Evolutionary conservation across 2,113 vertebrate genomes (phyloP).

Genomic region (Bungarus multicinctus): DNA sequence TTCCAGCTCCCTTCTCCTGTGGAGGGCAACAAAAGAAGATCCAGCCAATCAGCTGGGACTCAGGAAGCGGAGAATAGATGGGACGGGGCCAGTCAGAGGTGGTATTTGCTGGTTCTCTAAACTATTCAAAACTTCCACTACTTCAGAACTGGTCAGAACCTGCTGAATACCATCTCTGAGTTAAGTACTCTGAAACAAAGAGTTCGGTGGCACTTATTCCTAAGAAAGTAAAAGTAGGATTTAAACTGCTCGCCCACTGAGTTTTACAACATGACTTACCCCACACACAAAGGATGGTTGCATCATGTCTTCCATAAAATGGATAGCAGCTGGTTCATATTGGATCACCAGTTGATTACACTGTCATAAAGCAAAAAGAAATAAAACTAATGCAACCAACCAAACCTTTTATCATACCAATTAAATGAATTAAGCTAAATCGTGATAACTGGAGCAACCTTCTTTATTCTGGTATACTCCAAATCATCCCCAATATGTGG

Average conservation of each 20-base stretch:
- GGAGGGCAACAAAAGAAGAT: too few relatives aligned
- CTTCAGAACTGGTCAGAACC: too few relatives aligned
- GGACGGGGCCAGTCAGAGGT: too few relatives aligned
- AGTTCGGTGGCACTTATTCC: neutral
- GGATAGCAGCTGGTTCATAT: slow-evolving; percentile 78
- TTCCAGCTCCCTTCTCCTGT: too few relatives aligned
- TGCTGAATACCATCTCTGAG: too few relatives aligned
- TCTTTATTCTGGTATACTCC: neutral
- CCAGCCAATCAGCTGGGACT: too few relatives aligned
- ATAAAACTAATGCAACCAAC: neutral
- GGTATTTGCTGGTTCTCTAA: too few relatives aligned
- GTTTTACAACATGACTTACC: slow-evolving; percentile 62
- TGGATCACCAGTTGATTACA: slow-evolving; percentile 75
- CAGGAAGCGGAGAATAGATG: too few relatives aligned
- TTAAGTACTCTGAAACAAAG: neutral
- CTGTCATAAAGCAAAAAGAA: slow-evolving; percentile 57
- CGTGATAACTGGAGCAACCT: neutral
- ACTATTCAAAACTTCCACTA: too few relatives aligned
- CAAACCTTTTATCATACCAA: neutral
- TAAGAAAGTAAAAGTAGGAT: neutral
- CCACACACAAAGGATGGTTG: slow-evolving; percentile 84
- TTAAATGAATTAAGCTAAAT: neutral
- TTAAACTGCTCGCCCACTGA: neutral
- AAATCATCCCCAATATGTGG: neutral
- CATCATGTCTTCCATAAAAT: slow-evolving; percentile 79